These are phyloP conservation scores for Rhagoletis zephyria DNA, from an alignment of 1,140 invertebrate genomes.

Conservation along the genomic window DNA sequence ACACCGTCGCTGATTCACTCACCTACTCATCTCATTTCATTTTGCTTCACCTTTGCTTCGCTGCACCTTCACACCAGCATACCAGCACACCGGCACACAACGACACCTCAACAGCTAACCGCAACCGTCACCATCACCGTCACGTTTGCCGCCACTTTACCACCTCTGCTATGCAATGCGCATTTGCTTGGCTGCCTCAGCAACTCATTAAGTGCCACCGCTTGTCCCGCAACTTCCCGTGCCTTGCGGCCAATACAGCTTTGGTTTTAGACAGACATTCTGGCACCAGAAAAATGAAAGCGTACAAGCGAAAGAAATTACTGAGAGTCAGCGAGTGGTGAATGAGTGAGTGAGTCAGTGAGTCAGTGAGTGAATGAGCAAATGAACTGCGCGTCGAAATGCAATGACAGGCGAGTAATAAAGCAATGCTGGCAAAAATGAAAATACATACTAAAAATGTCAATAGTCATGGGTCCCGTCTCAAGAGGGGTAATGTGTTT, in stretches of 20 bases:
- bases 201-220: conserved; percentile 36
- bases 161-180: conserved; percentile 24
- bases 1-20: neutral
- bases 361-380: neutral
- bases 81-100: neutral
- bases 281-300: conserved; percentile 51
- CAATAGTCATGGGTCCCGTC: neutral
- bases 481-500: neutral
- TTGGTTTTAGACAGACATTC: conserved; percentile 51
- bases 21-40: conserved; percentile 40
- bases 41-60: neutral
- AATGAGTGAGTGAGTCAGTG: neutral
- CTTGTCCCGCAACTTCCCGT: neutral
- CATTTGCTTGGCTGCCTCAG: conserved; percentile 44
- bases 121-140: neutral
- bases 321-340: neutral
- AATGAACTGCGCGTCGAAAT: conserved; percentile 36
- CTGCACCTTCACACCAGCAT: neutral
- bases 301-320: conserved; percentile 39
- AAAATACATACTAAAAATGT: conserved; percentile 2
- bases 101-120: conserved; percentile 6
- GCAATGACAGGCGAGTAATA: conserved; percentile 12
- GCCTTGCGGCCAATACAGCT: neutral
- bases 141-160: conserved; percentile 43
- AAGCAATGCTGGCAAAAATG: neutral